These are phyloP conservation scores for Microdon myrmicae DNA, from an alignment of 2,888 invertebrate genomes.

Conservation along the genomic window DNA sequence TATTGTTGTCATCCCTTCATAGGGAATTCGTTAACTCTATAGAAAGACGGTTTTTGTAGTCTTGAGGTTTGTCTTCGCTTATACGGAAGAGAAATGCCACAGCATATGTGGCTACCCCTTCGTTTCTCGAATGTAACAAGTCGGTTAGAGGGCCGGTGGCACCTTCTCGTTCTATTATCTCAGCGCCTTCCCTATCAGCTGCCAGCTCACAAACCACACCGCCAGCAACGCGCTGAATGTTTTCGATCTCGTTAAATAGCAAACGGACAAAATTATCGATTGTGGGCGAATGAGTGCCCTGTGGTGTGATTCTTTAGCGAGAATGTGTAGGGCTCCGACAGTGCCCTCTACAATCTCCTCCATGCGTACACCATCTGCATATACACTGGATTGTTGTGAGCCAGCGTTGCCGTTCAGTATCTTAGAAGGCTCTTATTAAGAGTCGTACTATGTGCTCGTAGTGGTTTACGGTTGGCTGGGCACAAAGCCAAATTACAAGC, in stretches of 20 bases:
- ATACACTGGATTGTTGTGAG: conserved; percentile 77
- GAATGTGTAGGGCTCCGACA: conserved; percentile 95
- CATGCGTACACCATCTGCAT: conserved; percentile 97
- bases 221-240: conserved; percentile 95
- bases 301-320: conserved; percentile 94
- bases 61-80: conserved; percentile 98
- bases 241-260: conserved; percentile 96
- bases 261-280: conserved; percentile 94
- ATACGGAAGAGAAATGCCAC: conserved; percentile 97
- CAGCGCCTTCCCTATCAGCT: conserved; percentile 96
- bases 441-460: conserved; percentile 93
- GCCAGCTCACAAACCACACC: conserved; percentile 97
- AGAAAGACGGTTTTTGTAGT: conserved; percentile 95
- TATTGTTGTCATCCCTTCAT: conserved; percentile 88
- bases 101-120: conserved; percentile 98
- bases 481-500: conserved; percentile 97
- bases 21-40: conserved; percentile 97
- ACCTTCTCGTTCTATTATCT: conserved; percentile 96
- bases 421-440: conserved; percentile 93
- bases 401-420: conserved; percentile 89
- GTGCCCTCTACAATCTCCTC: conserved; percentile 99
- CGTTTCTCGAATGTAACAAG: conserved; percentile 94
- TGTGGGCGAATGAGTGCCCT: conserved; percentile 91
- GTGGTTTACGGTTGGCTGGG: conserved; percentile 93
- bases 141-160: conserved; percentile 96